phyloP scores from a whole-genome alignment of 2,797 vertebrate genomes.

The Gallinago solitaria region DNA sequence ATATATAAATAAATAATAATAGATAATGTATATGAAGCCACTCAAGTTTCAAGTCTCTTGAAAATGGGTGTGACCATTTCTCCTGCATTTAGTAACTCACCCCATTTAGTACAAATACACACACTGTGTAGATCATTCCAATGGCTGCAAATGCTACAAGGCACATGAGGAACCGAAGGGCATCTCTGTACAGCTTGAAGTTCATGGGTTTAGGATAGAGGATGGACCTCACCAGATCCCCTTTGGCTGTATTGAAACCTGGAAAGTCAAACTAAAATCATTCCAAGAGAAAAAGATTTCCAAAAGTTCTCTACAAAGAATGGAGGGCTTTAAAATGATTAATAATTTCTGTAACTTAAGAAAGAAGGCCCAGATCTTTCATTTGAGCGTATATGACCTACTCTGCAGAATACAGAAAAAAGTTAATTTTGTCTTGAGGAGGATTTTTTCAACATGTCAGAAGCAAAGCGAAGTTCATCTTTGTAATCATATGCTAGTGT shows the following conservation, averaged over 20 bases:
- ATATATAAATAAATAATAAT: neutral
- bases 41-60: neutral
- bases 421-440: neutral
- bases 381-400: neutral
- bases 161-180: conserved; percentile 77
- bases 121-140: conserved; percentile 81
- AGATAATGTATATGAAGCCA: neutral
- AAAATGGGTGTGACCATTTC: neutral
- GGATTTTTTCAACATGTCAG: neutral
- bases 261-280: neutral
- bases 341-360: neutral
- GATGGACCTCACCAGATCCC: conserved; percentile 82
- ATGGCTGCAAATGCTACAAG: conserved; percentile 73
- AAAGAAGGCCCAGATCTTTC: neutral
- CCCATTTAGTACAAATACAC: conserved; percentile 74
- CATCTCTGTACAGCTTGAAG: conserved; percentile 81
- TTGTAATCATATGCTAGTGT: neutral
- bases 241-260: conserved; percentile 84
- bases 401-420: neutral
- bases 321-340: neutral
- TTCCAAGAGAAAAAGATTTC: neutral
- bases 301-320: neutral
- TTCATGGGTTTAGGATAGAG: conserved; percentile 83
- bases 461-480: neutral
- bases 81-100: conserved; percentile 59